Conservation (phyloP, 2,113 vertebrate genomes). For the Recurvirostra avosetta region DNA sequence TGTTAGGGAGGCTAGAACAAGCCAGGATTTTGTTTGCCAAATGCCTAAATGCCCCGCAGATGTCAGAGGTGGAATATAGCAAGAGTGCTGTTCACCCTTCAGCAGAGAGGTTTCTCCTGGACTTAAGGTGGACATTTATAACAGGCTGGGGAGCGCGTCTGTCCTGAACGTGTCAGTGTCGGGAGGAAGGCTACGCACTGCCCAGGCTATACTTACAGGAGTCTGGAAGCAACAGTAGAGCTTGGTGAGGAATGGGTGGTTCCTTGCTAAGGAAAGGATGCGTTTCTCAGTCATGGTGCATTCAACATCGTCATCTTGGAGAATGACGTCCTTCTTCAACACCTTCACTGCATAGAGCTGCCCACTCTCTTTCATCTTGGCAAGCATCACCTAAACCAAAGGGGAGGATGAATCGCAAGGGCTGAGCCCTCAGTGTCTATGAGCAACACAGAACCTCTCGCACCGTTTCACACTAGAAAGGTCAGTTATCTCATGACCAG, state of each 20-base stretch:
- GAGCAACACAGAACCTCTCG: not conserved
- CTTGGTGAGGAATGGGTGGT: conserved; percentile 95
- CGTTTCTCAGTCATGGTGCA: conserved; percentile 98
- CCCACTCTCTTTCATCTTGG: conserved; percentile 81
- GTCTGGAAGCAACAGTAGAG: conserved; percentile 98
- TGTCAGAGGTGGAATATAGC: not conserved
- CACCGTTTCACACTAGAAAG: not conserved
- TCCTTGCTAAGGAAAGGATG: conserved; percentile 87
- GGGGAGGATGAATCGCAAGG: not conserved
- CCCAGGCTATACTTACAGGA: conserved; percentile 73
- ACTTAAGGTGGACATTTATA: not conserved
- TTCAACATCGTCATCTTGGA: conserved; percentile 96
- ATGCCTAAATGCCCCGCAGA: not conserved
- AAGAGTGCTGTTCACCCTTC: not conserved
- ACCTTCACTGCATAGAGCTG: conserved; percentile 93
- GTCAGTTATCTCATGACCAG: not conserved
- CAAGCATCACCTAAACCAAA: conserved; percentile 89
- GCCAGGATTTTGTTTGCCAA: not conserved
- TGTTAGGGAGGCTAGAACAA: not conserved
- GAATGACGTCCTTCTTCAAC: conserved; percentile 95
- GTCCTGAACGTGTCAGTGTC: not conserved
- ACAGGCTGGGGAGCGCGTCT: not conserved
- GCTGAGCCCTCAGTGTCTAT: not conserved
- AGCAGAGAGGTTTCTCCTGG: not conserved
- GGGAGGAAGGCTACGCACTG: not conserved